Evolutionary conservation across 1,140 invertebrate genomes (phyloP), one percentile per base, ranked within the genome.

Genomic region (Philotrypesis tridentata): DNA sequence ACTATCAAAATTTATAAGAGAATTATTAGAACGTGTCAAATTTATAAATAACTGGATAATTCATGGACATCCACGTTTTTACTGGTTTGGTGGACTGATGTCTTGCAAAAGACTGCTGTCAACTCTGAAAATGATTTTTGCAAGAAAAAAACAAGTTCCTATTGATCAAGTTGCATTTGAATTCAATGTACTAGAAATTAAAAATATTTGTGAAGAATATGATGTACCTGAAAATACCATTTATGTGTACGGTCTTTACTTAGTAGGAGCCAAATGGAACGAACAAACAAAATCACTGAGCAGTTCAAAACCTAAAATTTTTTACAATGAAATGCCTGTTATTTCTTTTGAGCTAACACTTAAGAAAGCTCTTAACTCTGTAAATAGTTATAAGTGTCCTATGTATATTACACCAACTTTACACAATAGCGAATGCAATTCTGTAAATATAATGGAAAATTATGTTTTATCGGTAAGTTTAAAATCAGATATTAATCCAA

Each of bases 211-310:
- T 9, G 61, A 89, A 65, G 37, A 67, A 82, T 48, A 72, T 33
- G 33, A 80, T 61, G 43, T 85, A 91, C 11, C 95, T 0, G 91
- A 92, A 25, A 94, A 96, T 91, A 95, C 95, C 12, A 94, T 97
- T 68, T 95, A 95, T 85, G 94, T 98, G 29, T 93, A 95, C 87
- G 97, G 97, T 4, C 90, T 98, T 27, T 97, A 94, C 88, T 93
- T 97, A 82, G 96, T 97, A 82, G 97, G 97, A 9, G 97, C 96
- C 37, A 93, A 95, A 63, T 98, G 96, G 96, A 94, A 97, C 87
- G 86, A 92, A 81, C 80, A 92, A 23, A 92, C 87, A 0, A 88
- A 87, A 60, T 84, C 89, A 5, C 90, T 98, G 6, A 93, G 91
- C 5, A 96, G 98, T 90, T 96, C 96, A 85, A 86, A 89, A 11